Evolutionary conservation across 2,888 invertebrate genomes (phyloP), one percentile per base, ranked within the genome.

Genomic region (Noctua comes): DNA sequence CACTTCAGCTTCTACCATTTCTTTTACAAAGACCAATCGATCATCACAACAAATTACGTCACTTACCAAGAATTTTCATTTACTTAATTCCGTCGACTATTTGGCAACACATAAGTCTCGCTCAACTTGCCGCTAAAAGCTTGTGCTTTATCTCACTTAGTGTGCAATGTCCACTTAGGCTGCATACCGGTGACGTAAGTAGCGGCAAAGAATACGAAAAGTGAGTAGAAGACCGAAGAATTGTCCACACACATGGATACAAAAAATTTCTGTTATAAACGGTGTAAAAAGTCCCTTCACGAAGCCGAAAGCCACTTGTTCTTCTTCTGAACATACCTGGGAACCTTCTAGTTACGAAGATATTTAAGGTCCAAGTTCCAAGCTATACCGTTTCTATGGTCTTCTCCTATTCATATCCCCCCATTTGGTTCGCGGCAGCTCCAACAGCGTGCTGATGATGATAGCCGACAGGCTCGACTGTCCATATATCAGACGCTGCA

Each of bases 91-190:
- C 46, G n/a, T 18, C 16, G 69, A 65, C 21, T 66, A 83, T 86
- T 86, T 76, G 64, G 84, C 79, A 84, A 76, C 70, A 74, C 78
- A 70, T 78, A 79, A 79, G 73, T 81, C 68, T 78, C 73, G 75
- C 75, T 80, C 71, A 82, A 81, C 68, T 73, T 64, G 68, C 70
- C 65, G 72, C 73, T 79, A 81, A 82, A 68, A 82, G 68, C 59
- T 24, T 65, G 73, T 81, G 79, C 80, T 86, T 86, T 86, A 88
- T 86, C 84, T 79, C 57, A 76, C 82, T 81, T 76, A 83, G 73
- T 88, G 73, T 46, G 86, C 84, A 88, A 88, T 86, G 88, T 88
- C 80, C 88, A 88, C 83, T 89, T 84, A 80, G 51, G 31, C 74
- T 76, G 73, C 73, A 85, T 85, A 66, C 76, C 69, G 24, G 64